Base-by-base conservation (phyloP, 2,113 vertebrate genomes). In the Maccullochella peelii region DNA sequence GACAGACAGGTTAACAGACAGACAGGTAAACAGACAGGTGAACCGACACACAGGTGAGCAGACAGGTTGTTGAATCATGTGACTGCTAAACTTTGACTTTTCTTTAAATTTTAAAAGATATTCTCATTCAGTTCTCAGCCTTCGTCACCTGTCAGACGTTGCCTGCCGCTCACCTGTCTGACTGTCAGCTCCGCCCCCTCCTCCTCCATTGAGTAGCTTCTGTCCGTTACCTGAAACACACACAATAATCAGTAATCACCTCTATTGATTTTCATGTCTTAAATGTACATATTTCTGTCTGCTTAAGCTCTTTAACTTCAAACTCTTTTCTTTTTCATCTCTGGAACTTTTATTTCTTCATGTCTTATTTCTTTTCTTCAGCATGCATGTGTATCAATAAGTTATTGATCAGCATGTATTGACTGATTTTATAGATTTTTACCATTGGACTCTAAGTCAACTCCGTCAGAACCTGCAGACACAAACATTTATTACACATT, bases 201-300 rank as follows among this genome's bases (percentile, higher is more conserved):
- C 86, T 70, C 90, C 93, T 78, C 89, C 93, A 15, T 85, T 91
- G 27, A 95, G 69, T n/a, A 94, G 91, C 75, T 96, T 96, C 52
- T 95, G 93, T 65, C 93, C 94, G 8, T 95, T 95, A 30, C 93
- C 95, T 96, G 72, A 20, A 42, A 73, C 36, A 88, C 18, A 65
- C 76, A 66, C 33, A 72, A 23, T 1, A 61, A 42, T 33, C 1
- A 44, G 21, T 38, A 1, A 68, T 57, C 55, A 42, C 1, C 5
- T 16, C 6, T 12, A 27, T 54, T 65, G 27, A 14, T 67, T 23
- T 47, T 30, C 2, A 23, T 25, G 1, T 55, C 36, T 69, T 2
- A n/a, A 38, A 12, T 23, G 4, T 2, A 42, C 25, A 8, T 21
- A 14, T 11, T 47, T 62, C n/a, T n/a, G n/a, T 18, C 1, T n/a